A percentile compares a stretch with the other conserved stretches of the same genome.
phyloP scores from a whole-genome alignment of 2,888 invertebrate genomes.

The Latrodectus hesperus region DNA sequence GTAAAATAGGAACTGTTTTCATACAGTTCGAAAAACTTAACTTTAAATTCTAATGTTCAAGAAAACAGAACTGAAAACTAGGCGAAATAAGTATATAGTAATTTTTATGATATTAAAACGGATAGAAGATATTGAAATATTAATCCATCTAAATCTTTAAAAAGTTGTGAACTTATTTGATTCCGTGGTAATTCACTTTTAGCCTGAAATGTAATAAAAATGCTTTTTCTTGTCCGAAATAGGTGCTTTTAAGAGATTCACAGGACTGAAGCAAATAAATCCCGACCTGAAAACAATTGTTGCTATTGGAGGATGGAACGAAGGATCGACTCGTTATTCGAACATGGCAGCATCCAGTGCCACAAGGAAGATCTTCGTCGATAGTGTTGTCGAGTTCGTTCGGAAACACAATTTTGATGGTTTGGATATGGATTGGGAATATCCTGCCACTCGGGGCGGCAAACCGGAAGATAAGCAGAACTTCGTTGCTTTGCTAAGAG shows the following conservation, averaged over 20 bases:
- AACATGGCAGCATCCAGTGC: slow-evolving; percentile 64
- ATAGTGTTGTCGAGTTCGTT: slow-evolving; percentile 68
- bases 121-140: no score
- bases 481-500: slow-evolving; percentile 83
- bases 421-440: slow-evolving; percentile 75
- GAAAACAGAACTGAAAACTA: no score
- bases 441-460: slow-evolving; percentile 84
- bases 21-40: no score
- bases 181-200: not conserved
- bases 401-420: slow-evolving; percentile 68
- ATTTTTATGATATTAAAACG: no score
- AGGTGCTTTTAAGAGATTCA: slow-evolving; percentile 74
- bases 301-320: slow-evolving; percentile 79
- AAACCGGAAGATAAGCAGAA: slow-evolving; percentile 84
- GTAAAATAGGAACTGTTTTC: no score
- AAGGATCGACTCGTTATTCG: slow-evolving; percentile 69
- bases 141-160: no score
- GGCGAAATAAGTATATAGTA: no score
- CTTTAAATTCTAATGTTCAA: no score
- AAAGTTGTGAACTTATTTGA: no score
- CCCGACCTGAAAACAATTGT: slow-evolving; percentile 80
- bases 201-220: not conserved
- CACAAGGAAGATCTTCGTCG: slow-evolving; percentile 67
- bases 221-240: not conserved
- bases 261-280: slow-evolving; percentile 73